Conservation (phyloP, 2,797 vertebrate species). For the Vultur gryphus region DNA sequence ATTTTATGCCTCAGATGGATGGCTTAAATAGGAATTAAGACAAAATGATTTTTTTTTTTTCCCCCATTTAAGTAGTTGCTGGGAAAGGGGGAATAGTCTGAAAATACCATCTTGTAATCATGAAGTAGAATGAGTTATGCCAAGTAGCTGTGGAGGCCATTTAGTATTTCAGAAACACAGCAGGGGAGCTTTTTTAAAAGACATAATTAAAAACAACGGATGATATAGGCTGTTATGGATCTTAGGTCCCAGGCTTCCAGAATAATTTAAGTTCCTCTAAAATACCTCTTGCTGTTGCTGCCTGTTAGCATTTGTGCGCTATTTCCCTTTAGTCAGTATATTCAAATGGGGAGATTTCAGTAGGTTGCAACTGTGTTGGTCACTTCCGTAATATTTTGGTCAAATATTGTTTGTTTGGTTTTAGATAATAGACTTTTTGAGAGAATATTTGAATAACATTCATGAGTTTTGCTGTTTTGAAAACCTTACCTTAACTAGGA, state of each 20-base stretch:
- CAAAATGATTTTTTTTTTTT: neutral
- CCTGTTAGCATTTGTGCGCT: constrained; percentile 7
- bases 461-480: neutral
- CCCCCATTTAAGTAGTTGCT: constrained; percentile 29
- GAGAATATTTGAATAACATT: neutral
- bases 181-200: constrained; percentile 73
- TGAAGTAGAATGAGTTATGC: constrained; percentile 73
- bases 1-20: neutral
- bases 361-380: neutral
- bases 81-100: constrained; percentile 61
- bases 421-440: neutral
- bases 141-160: constrained; percentile 69
- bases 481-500: neutral
- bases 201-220: constrained; percentile 75
- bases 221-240: constrained; percentile 67
- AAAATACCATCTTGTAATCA: constrained; percentile 67
- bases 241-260: constrained; percentile 65
- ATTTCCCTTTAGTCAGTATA: constrained; percentile 18
- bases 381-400: neutral
- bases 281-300: constrained; percentile 34
- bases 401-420: neutral
- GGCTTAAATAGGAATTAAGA: neutral
- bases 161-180: constrained; percentile 75
- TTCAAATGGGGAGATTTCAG: neutral
- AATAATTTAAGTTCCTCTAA: constrained; percentile 64